phyloP scores from a whole-genome alignment of 1,140 invertebrate species.

The Pseudomyrmex sp. region DNA sequence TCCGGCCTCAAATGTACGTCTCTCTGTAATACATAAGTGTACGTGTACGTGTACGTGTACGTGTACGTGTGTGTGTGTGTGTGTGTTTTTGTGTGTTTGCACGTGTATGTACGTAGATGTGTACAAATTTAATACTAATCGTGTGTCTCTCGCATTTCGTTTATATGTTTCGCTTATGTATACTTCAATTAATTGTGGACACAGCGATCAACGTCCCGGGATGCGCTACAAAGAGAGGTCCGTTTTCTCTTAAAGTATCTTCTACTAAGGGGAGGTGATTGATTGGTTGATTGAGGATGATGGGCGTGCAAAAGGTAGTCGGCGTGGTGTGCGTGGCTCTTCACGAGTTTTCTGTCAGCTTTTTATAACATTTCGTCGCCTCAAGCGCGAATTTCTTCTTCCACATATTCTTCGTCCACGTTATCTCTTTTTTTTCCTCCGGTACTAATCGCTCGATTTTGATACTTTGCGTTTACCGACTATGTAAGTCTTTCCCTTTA shows the following conservation, averaged over 20 bases:
- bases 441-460: neutral
- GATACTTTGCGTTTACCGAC: neutral
- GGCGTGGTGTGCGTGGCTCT: neutral
- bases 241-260: constrained; percentile 68
- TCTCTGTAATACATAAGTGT: neutral
- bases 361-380: constrained; percentile 1
- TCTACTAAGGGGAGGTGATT: constrained; percentile 58
- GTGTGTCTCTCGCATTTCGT: constrained; percentile 47
- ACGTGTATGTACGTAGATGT: constrained; percentile 61
- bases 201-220: constrained; percentile 78
- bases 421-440: neutral
- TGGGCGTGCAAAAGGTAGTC: constrained; percentile 58
- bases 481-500: neutral
- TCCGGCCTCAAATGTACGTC: constrained; percentile 61
- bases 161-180: constrained; percentile 63
- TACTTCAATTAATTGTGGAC: constrained; percentile 76
- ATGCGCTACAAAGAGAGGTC: constrained; percentile 75
- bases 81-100: neutral
- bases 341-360: constrained; percentile 17
- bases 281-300: constrained; percentile 44
- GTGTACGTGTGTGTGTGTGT: neutral
- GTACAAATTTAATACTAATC: constrained; percentile 80
- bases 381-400: constrained; percentile 47
- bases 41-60: neutral
- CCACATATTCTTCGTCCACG: constrained; percentile 9